Conservation (phyloP, 1,140 invertebrate species). For the Myzus persicae region DNA sequence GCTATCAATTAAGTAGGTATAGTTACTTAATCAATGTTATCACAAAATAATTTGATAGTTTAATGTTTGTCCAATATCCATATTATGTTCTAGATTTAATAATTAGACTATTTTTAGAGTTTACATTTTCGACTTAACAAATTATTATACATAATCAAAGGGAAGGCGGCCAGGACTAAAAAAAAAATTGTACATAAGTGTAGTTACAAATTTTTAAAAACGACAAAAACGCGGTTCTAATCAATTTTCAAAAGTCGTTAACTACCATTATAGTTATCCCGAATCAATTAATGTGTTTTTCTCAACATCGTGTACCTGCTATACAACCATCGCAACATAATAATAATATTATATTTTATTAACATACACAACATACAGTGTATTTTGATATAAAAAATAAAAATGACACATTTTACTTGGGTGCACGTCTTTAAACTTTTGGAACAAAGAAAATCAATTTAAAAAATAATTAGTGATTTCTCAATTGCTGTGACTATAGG, state of each 20-base stretch:
- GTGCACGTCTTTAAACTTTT: background rate
- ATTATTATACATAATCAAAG: background rate
- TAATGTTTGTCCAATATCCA: background rate
- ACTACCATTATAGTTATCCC: too few relatives aligned
- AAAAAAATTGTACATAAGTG: too few relatives aligned
- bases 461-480: background rate
- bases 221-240: too few relatives aligned
- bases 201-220: too few relatives aligned
- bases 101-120: background rate
- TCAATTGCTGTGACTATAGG: too few relatives aligned
- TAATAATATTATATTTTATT: background rate
- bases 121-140: background rate
- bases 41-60: background rate
- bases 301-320: too few relatives aligned
- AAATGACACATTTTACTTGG: background rate
- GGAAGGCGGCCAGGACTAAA: background rate
- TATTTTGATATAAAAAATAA: background rate
- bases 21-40: background rate
- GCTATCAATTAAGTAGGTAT: background rate
- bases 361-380: background rate
- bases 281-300: too few relatives aligned
- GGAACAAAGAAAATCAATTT: background rate
- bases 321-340: background rate
- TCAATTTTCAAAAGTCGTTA: too few relatives aligned
- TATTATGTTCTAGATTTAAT: background rate